These are phyloP conservation scores for Clamator glandarius DNA, from an alignment of 2,797 vertebrate genomes.

Conservation along the genomic window DNA sequence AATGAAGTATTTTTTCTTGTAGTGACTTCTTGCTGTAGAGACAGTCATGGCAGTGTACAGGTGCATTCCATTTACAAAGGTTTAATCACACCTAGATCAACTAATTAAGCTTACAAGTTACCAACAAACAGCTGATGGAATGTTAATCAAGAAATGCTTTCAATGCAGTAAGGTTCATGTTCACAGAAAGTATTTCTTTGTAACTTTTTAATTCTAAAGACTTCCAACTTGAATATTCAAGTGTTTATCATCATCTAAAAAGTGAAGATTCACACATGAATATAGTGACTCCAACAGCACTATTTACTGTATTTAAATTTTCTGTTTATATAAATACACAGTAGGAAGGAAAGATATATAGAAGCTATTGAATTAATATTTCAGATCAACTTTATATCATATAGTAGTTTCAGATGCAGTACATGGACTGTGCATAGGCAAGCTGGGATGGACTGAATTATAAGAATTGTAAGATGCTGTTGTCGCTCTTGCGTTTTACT, in stretches of 20 bases:
- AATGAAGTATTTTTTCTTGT: neutral
- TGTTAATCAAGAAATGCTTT: constrained; percentile 67
- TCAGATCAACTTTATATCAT: neutral
- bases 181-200: constrained; percentile 13
- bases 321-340: neutral
- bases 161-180: constrained; percentile 30
- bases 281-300: neutral
- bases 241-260: constrained; percentile 20
- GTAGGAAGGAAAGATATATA: neutral
- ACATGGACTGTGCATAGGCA: neutral
- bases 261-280: neutral
- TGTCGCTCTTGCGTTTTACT: neutral
- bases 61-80: constrained; percentile 14
- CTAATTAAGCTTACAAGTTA: constrained; percentile 47
- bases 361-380: neutral
- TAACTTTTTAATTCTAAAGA: neutral
- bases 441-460: neutral
- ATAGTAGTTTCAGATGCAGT: neutral
- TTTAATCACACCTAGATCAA: constrained; percentile 48
- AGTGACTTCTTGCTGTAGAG: neutral
- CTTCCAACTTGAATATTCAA: neutral
- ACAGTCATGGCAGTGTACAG: neutral
- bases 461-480: neutral
- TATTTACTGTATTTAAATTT: neutral
- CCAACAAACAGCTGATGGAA: constrained; percentile 37